Conservation (phyloP, 2,797 vertebrate species). For the Catamblyrhynchus diadema region DNA sequence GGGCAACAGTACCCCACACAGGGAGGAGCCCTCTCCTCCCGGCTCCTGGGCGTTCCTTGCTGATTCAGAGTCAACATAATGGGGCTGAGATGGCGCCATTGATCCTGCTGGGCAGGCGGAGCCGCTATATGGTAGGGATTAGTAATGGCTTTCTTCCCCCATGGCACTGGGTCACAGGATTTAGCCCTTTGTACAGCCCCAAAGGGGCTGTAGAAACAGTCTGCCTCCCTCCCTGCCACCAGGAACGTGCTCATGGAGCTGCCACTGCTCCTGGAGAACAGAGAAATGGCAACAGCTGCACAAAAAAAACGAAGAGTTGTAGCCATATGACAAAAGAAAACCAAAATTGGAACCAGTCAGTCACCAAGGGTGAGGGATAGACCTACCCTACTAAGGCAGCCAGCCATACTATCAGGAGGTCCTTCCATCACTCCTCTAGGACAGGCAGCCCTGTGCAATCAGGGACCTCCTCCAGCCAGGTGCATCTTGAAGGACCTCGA, state of each 20-base stretch:
- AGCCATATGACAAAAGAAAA: not conserved
- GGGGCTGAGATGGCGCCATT: slow-evolving; percentile 41
- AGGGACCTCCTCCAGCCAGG: not conserved
- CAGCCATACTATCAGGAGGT: not conserved
- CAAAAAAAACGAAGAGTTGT: not conserved
- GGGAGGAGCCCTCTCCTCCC: slow-evolving; percentile 41
- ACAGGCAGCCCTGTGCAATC: not conserved
- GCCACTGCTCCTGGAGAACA: not conserved
- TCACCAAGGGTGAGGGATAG: not conserved
- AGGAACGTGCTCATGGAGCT: not conserved
- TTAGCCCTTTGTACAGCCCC: not conserved
- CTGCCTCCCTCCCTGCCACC: not conserved
- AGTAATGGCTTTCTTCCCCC: slow-evolving; percentile 21
- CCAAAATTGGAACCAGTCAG: not conserved
- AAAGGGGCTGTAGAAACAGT: not conserved
- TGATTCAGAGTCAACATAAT: slow-evolving; percentile 58
- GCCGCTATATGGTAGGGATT: not conserved
- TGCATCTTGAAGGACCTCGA: not conserved
- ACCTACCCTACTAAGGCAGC: not conserved
- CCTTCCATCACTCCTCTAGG: not conserved
- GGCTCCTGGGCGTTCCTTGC: not conserved
- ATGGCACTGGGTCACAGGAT: not conserved
- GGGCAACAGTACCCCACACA: not conserved
- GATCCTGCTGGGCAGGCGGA: slow-evolving; percentile 52
- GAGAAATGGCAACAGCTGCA: not conserved